Base-by-base conservation (phyloP, 2,888 invertebrate genomes). In the Catocala nupta region DNA sequence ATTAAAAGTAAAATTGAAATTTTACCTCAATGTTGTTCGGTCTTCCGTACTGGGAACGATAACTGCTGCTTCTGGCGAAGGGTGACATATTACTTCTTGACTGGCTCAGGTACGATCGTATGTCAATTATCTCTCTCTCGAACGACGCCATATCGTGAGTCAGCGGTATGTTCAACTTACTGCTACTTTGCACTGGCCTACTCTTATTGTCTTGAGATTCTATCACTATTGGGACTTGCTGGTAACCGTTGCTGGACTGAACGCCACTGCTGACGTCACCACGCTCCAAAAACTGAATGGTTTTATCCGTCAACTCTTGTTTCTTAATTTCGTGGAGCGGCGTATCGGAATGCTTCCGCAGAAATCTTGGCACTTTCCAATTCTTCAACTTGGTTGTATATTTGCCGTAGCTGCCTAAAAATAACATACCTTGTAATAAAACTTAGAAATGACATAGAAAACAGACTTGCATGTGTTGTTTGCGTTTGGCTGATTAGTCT, bases 11-110 rank as follows among this genome's bases (percentile, higher is more conserved):
- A 36, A 36, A 39, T 9, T 8, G 36, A 39, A 13, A 45, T 8
- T 80, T 87, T 73, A 94, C 94, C 84, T 95, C 95, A 56, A 92
- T 88, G 63, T 91, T 95, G 36, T 95, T 95, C 42, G 95, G 94
- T 81, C 96, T 90, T 16, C 96, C 96, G 75, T 96, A 96, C 78
- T 96, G 96, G 7, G 96, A 96, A 60, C 96, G 93, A 83, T 96
- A 96, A 86, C 96, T 96, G 80, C 96, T 96, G 59, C 96, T 96
- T 76, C 96, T 93, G 5, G 96, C 96, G 75, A 96, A 96, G 2
- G 96, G 96, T 10, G 96, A 95, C 84, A 96, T 96, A 80, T 96
- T 96, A 83, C 96, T 96, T 68, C 96, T 90, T 3, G 96, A 96
- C 82, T 96, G 96, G 75, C 96, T 96, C 69, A 96, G 95, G 78